These are phyloP conservation scores for Phycodurus eques DNA, from an alignment of 2,113 vertebrate species.

Conservation along the genomic window DNA sequence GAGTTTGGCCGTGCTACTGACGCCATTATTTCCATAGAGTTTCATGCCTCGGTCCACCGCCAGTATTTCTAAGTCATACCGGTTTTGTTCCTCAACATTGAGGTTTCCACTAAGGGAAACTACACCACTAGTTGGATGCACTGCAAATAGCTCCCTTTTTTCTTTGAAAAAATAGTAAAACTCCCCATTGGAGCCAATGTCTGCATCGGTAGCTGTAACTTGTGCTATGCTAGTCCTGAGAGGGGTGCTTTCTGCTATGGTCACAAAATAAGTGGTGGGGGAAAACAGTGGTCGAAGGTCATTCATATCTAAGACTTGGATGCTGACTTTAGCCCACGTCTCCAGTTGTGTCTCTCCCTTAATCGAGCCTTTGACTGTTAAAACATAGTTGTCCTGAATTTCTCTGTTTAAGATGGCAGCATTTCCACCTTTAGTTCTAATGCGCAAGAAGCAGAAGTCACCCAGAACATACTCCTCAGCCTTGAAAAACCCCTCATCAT, in stretches of 20 bases:
- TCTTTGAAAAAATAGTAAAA: slow-evolving; percentile 99
- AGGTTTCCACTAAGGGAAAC: slow-evolving; percentile 90
- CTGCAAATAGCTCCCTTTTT: slow-evolving; percentile 90
- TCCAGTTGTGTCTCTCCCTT: slow-evolving; percentile 87
- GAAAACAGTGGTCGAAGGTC: slow-evolving; percentile 98
- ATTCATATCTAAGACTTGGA: slow-evolving; percentile 97
- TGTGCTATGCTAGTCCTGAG: slow-evolving; percentile 96
- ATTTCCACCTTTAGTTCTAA: slow-evolving; percentile 97
- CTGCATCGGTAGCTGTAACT: slow-evolving; percentile 96
- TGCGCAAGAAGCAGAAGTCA: slow-evolving; percentile 95
- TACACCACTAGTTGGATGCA: slow-evolving; percentile 93
- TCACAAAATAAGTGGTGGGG: slow-evolving; percentile 95
- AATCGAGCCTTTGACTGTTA: slow-evolving; percentile 90
- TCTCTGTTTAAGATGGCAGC: slow-evolving; percentile 95
- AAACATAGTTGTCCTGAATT: slow-evolving; percentile 93
- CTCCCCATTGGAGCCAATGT: slow-evolving; percentile 96
- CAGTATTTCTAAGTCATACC: slow-evolving; percentile 90
- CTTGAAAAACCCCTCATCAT: slow-evolving; percentile 97
- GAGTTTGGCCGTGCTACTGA: slow-evolving; percentile 96
- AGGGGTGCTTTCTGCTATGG: slow-evolving; percentile 91
- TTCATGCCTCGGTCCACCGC: slow-evolving; percentile 98
- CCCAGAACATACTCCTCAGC: slow-evolving; percentile 92
- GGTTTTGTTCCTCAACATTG: slow-evolving; percentile 83
- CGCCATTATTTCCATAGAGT: slow-evolving; percentile 94
- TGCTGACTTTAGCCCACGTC: slow-evolving; percentile 92